A percentile compares a stretch with the other conserved stretches of the same genome.
Conservation (phyloP, 2,797 vertebrate species). For the Antrozous pallidus region DNA sequence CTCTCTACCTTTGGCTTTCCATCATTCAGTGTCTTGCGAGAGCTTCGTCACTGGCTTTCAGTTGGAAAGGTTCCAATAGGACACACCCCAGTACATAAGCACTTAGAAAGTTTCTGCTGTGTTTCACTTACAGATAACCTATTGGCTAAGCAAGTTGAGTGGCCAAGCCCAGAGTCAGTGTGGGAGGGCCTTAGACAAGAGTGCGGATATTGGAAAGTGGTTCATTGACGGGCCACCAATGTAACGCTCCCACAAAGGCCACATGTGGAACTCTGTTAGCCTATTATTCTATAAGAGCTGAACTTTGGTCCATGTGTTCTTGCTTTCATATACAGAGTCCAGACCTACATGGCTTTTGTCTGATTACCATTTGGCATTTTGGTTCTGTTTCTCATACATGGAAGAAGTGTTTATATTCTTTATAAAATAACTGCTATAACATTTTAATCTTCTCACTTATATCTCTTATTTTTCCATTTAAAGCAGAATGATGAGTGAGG, state of each 20-base stretch:
- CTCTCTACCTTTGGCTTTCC: not conserved
- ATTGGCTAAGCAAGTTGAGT: not conserved
- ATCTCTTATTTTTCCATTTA: conserved; percentile 43
- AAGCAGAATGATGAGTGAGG: not conserved
- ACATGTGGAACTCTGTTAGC: not conserved
- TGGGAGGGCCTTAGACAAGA: not conserved
- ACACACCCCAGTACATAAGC: not conserved
- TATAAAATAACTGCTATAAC: not conserved
- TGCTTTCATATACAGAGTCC: not conserved
- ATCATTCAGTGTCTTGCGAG: not conserved
- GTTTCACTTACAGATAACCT: not conserved
- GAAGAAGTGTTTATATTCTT: not conserved
- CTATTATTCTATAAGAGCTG: not conserved
- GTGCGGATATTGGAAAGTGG: not conserved
- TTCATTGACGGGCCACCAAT: not conserved
- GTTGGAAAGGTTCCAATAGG: not conserved
- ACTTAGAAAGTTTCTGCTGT: not conserved
- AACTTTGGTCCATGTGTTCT: not conserved
- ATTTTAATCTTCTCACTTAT: not conserved
- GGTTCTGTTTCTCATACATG: not conserved
- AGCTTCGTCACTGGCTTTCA: not conserved
- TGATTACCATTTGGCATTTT: conserved; percentile 11
- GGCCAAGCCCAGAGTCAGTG: not conserved
- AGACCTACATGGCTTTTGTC: not conserved
- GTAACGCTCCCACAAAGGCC: not conserved